Base-by-base conservation (phyloP, 2,113 vertebrate species). In the Gambusia affinis region DNA sequence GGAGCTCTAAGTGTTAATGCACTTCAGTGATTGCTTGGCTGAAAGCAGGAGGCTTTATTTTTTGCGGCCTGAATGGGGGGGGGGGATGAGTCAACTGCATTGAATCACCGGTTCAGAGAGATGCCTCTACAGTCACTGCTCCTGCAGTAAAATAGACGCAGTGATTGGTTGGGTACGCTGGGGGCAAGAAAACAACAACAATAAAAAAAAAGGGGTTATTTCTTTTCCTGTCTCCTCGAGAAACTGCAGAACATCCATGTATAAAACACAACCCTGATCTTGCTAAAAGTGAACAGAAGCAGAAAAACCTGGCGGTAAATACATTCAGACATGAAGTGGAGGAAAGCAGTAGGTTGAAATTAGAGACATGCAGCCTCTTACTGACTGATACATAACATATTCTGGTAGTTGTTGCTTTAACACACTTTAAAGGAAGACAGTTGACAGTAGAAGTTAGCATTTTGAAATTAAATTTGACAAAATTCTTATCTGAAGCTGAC, bases 1-100 rank as follows among this genome's bases (percentile, higher is more conserved):
- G 24, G 64, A 66, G 64, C 64, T 65, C 64, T 2, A n/a, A 65
- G 64, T 42, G 35, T 66, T 66, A 42, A 14, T 42, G 33, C 24
- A 27, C 28, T 66, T 66, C 37, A 39, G 3, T 12, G 22, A 24
- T 11, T 15, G 24, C 37, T 66, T 42, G 14, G 24, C 33, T 66
- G 24, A 42, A 66, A 24, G 64, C n/a, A 28, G 35, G 64, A 66
- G 11, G 35, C 12, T 39, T 65, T 65, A 7, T 10, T 19, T 39
- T n/a, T 66, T 27, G n/a, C 24, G 28, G 7, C 37, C 39, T 14
- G 12, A n/a, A 27, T 39, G 60, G 12, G 15, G 29, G 64, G 37
- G 33, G 60, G 4, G 29, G 14, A 57, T 62, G 64, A 65, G 33
- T 24, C 30, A 33, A 22, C 62, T 35, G 33, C 11, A 37, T 7